Base-by-base conservation (phyloP, 2,797 vertebrate genomes). In the Myotis daubentonii region DNA sequence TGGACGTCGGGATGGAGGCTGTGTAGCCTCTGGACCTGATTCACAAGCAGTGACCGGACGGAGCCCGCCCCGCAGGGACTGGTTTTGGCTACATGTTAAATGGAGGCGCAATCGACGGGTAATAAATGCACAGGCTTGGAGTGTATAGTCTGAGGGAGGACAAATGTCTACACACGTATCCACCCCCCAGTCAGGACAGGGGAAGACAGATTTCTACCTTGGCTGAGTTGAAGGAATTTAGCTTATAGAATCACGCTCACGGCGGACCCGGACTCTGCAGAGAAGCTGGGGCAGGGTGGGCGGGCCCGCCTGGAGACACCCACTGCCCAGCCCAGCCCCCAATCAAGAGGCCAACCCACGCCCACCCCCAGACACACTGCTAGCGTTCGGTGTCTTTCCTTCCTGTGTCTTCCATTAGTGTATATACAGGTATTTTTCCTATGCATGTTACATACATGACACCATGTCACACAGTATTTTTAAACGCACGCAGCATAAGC, bases 261-360 rank as follows among this genome's bases (percentile, higher is more conserved):
- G 33, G 68, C 0, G 5, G 60, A 44, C 19, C 25, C 3, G 5
- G 62, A 8, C 28, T 22, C 28, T 20, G 47, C 25, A 12, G 38
- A 33, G 57, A 23, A 30, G 15, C 13, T 2, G 65, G n/a, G 41
- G 36, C 47, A 57, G 38, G 55, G n/a, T 28, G 2, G 25, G 51
- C 30, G 49, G 23, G 16, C 17, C 22, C 1, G 11, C 57, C 19
- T 2, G 22, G 51, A 15, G n/a, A 28, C 5, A 47, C 44, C 44
- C 44, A 47, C 44, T 47, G 20, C 11, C 23, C 22, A 3, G 19
- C 44, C 44, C 44, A 8, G 72, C 55, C 15, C 90, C 19, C 3
- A 10, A 1, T 10, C 1, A 17, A 47, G 70, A 78, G 49, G 19
- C 41, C 2, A 0, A 3, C 3, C 4, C 2, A 4, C 16, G 3